These are phyloP conservation scores for Neosilurus hyrtlii DNA, from an alignment of 2,797 vertebrate genomes.

Conservation along the genomic window DNA sequence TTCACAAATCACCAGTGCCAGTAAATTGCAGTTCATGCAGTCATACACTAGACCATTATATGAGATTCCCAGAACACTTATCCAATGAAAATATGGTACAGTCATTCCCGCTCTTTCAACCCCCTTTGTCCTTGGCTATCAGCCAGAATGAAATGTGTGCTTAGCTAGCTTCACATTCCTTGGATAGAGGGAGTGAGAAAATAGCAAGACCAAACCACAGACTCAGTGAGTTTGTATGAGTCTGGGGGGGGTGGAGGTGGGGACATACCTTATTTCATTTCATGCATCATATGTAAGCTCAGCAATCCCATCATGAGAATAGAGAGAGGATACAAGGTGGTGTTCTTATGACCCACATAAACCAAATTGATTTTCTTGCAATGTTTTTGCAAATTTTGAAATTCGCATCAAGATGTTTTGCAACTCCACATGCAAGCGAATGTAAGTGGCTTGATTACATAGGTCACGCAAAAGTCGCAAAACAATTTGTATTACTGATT, in stretches of 20 bases:
- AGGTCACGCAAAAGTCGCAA: no score
- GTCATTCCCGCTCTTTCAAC: slow-evolving; percentile 58
- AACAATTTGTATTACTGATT: no score
- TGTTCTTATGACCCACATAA: not conserved
- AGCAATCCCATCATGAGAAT: not conserved
- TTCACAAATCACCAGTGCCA: not conserved
- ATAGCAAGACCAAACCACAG: slow-evolving; percentile 50
- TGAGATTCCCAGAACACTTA: slow-evolving; percentile 66
- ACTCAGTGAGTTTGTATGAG: slow-evolving; percentile 39
- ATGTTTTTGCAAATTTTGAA: no score
- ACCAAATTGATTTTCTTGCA: not conserved
- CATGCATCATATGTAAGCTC: not conserved
- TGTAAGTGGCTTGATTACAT: no score
- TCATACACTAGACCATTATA: not conserved
- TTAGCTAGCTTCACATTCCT: slow-evolving; percentile 64
- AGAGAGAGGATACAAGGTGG: not conserved
- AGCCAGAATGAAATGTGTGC: slow-evolving; percentile 71
- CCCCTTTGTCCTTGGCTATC: slow-evolving; percentile 61
- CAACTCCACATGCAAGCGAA: no score
- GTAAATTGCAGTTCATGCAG: not conserved
- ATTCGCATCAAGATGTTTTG: no score
- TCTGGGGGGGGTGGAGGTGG: not conserved
- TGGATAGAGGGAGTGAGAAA: slow-evolving; percentile 48
- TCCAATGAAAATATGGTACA: slow-evolving; percentile 61
- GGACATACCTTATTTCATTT: not conserved